Base-by-base conservation (phyloP, 2,797 vertebrate species). In the Hafferia zeledoni region DNA sequence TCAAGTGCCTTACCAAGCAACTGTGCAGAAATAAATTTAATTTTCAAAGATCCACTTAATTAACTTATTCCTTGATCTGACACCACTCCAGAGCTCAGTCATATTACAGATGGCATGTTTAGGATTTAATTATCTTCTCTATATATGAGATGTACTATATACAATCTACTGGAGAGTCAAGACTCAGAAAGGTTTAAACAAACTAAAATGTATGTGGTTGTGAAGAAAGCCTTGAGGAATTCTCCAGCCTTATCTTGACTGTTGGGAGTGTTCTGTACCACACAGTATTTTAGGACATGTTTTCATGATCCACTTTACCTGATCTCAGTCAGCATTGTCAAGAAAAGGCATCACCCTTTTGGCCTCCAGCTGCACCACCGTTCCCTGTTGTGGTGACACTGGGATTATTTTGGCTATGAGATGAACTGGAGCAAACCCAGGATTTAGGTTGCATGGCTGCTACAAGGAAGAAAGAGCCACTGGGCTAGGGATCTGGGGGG, bases 11-110 rank as follows among this genome's bases (percentile, higher is more conserved):
- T 8, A 2, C 53, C 35, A 53, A 16, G 61, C 25, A 94, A 83
- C 35, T 64, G 23, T 71, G 41, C 33, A 87, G 87, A 91, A 94
- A 93, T 87, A 92, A 82, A 89, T 79, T 55, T 93, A 59, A 77
- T 8, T 94, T 89, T 63, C 71, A 57, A 90, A 83, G 60, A 89
- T 88, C 68, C 18, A 59, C 80, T 78, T 71, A 3, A 18, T 25
- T 52, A 35, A 80, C 91, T 93, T 91, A 80, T 59, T 75, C 61
- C 31, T 46, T 87, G 47, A 90, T 28, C 25, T 80, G 60, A 53
- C 28, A 77, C 23, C 47, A 49, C 47, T 85, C 68, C 50, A n/a
- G 61, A 69, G 27, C 30, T 71, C 64, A 89, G 57, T 63, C 1
- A 1, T 76, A 69, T 93, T 59, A 72, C 31, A 87, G 47, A 67